Percentiles rank a stretch among this genome's conserved stretches.
Conservation (phyloP, 2,113 vertebrate genomes). For the Polypterus bichir region DNA sequence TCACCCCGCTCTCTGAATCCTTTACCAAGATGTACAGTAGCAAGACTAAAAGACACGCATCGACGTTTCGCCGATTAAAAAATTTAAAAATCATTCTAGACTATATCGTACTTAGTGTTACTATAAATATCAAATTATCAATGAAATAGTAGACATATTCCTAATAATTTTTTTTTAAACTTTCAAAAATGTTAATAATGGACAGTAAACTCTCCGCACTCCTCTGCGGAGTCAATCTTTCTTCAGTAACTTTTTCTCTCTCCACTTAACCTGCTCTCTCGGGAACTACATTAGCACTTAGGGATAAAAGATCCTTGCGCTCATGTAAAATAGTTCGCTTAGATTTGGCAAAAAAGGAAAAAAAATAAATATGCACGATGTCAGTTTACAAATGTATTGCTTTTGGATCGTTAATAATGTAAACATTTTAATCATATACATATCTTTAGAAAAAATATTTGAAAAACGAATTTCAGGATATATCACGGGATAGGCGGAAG, state of each 20-base stretch:
- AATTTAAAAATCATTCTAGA: constrained; percentile 32
- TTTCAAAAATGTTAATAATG: constrained; percentile 4
- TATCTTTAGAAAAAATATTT: too few relatives aligned
- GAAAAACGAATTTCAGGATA: too few relatives aligned
- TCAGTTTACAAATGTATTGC: too few relatives aligned
- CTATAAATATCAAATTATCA: constrained; percentile 25
- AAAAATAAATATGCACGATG: too few relatives aligned
- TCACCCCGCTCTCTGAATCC: constrained; percentile 45
- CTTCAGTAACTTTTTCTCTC: constrained; percentile 45
- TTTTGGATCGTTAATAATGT: too few relatives aligned
- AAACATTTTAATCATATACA: too few relatives aligned
- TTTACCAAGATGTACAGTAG: constrained; percentile 36
- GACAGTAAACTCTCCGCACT: constrained; percentile 27
- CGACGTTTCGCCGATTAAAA: constrained; percentile 24
- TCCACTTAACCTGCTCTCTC: constrained; percentile 40
- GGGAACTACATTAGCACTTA: constrained; percentile 21
- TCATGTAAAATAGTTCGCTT: not conserved
- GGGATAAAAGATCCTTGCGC: constrained; percentile 3
- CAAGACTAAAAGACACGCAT: constrained; percentile 33
- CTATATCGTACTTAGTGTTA: constrained; percentile 32
- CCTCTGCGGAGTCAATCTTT: constrained; percentile 33
- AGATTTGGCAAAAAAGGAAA: not conserved
- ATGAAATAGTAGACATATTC: constrained; percentile 34
- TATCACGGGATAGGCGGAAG: too few relatives aligned
- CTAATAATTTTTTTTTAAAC: not conserved